Evolutionary conservation across 1,140 invertebrate genomes (phyloP), one percentile per base, ranked within the genome.

Genomic region (Drosophila neocordata): DNA sequence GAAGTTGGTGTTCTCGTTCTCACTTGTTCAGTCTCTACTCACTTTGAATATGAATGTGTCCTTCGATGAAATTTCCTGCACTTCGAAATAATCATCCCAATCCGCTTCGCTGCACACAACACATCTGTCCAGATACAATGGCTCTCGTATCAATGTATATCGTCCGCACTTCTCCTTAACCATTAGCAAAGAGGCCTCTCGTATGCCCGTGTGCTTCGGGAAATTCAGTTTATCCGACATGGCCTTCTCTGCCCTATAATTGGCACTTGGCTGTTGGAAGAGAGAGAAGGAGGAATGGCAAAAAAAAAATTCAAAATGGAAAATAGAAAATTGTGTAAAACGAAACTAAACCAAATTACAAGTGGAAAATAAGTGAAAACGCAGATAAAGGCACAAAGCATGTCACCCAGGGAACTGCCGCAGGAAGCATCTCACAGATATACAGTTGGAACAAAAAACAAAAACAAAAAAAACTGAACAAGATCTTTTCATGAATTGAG

Each of bases 41-140:
- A 98, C 97, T 95, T 98, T 98, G 92, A 99, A 97, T 90, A 98
- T 96, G 92, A 96, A 98, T 53, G 97, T 96, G 90, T 99, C 97
- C 92, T 97, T 98, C 58, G 96, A 97, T 70, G 95, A 95, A 69
- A 98, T 94, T 92, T 99, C 97, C 92, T 98, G 97, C 77, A 99
- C 94, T 94, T 99, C 98, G 92, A 99, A 98, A 91, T 97, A 97
- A 92, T 98, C 97, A 91, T 97, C 96, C 84, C 95, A 95, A 85
- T 97, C 96, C 55, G 95, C 95, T 87, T 98, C 97, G 73, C 95
- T 95, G 77, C 96, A 96, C 41, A 98, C 95, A 65, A 98, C 96
- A 92, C 97, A 98, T 83, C 96, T 95, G 90, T 98, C 96, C 72
- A 98, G 93, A 92, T 96, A 96, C 58, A 98, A 94, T 27, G 97